Conservation (phyloP, 2,797 vertebrate species). For the Silurus lanzhouensis region DNA sequence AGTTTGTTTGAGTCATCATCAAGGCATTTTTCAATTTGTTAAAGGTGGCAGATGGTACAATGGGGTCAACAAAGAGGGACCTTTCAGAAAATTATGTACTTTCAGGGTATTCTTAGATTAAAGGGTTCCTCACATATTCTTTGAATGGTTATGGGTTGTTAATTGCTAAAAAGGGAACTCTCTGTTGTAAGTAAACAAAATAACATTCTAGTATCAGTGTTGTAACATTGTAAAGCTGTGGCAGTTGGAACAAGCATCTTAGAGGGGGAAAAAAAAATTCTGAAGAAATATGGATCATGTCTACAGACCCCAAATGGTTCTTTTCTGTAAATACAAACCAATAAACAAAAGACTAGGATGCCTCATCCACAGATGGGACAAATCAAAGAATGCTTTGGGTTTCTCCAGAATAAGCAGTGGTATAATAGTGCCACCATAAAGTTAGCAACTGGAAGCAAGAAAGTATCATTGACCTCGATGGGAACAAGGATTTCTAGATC, state of each 20-base stretch:
- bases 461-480: background rate
- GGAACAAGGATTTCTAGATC: background rate
- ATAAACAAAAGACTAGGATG: background rate
- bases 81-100: slow-evolving; percentile 5
- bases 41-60: background rate
- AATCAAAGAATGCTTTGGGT: background rate
- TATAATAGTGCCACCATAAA: background rate
- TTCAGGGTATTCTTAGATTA: background rate
- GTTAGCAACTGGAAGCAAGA: background rate
- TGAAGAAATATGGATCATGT: background rate
- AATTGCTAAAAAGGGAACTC: background rate
- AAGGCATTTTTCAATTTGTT: background rate
- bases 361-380: background rate
- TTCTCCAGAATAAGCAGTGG: background rate
- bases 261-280: background rate
- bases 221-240: background rate
- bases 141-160: background rate
- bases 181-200: background rate
- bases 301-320: background rate
- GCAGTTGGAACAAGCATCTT: background rate
- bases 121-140: background rate
- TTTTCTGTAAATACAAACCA: background rate
- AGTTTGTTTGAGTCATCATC: background rate
- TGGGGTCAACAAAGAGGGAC: background rate
- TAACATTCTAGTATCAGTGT: background rate